These are phyloP conservation scores for Thryonomys swinderianus DNA, from an alignment of 2,113 vertebrate species.

Conservation along the genomic window DNA sequence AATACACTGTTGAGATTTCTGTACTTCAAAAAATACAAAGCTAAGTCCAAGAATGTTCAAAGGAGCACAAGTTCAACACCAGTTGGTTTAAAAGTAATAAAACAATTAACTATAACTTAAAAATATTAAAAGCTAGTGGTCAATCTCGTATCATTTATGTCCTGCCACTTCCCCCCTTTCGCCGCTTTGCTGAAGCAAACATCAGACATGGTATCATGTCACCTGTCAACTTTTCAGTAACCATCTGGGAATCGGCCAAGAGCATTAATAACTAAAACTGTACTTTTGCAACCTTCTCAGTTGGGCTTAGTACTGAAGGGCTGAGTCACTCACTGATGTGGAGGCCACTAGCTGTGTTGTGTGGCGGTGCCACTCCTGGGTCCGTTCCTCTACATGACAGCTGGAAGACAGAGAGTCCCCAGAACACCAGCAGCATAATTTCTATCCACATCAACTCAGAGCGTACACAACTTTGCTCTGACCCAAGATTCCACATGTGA, in stretches of 20 bases:
- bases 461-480: not conserved
- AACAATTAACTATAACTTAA: too few species aligned
- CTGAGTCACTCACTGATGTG: not conserved
- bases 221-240: not conserved
- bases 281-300: not conserved
- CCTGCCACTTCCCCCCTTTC: too few species aligned
- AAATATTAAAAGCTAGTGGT: too few species aligned
- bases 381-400: not conserved
- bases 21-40: too few species aligned
- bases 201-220: too few species aligned
- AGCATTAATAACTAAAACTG: not conserved
- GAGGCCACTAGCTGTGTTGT: not conserved
- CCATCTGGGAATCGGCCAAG: not conserved
- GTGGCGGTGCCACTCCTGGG: not conserved
- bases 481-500: not conserved
- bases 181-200: too few species aligned
- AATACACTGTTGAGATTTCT: too few species aligned
- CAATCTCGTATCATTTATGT: too few species aligned
- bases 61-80: too few species aligned
- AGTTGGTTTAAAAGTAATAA: too few species aligned
- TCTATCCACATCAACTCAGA: not conserved
- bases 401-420: not conserved
- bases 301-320: not conserved
- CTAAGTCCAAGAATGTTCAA: too few species aligned
- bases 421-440: not conserved